phyloP scores from a whole-genome alignment of 2,888 invertebrate genomes.

The Stenurella melanura region DNA sequence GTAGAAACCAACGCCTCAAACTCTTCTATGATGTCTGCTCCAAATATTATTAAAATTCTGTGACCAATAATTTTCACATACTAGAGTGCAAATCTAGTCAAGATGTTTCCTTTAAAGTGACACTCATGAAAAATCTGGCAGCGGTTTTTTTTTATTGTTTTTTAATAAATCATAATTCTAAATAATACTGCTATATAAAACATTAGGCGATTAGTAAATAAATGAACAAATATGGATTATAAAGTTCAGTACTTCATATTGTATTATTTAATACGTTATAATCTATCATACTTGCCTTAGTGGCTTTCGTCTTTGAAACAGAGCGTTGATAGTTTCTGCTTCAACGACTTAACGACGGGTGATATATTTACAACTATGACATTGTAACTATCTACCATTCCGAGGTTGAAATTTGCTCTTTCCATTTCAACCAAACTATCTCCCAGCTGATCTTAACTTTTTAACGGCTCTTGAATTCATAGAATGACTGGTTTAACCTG shows the following conservation, averaged over 20 bases:
- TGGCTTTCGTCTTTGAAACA: not conserved
- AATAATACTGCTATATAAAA: not conserved
- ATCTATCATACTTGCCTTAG: not conserved
- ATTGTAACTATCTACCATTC: constrained; percentile 4
- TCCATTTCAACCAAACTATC: constrained; percentile 12
- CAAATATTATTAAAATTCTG: no score
- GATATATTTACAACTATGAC: constrained; percentile 24
- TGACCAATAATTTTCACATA: no score
- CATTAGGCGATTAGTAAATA: not conserved
- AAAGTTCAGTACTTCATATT: not conserved
- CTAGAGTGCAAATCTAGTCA: no score
- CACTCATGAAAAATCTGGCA: no score
- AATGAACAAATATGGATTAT: not conserved
- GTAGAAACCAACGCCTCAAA: no score
- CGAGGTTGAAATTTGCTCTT: constrained; percentile 19
- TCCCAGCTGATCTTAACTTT: constrained; percentile 23
- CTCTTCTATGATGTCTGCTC: no score
- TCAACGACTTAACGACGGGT: constrained; percentile 5
- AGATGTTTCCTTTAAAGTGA: no score
- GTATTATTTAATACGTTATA: not conserved
- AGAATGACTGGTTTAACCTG: constrained; percentile 19
- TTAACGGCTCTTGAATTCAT: constrained; percentile 30
- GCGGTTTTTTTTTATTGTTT: no score
- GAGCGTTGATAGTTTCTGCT: not conserved
- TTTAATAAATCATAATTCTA: not conserved